Conservation (phyloP, 2,113 vertebrate genomes). For the Gymnogyps californianus region DNA sequence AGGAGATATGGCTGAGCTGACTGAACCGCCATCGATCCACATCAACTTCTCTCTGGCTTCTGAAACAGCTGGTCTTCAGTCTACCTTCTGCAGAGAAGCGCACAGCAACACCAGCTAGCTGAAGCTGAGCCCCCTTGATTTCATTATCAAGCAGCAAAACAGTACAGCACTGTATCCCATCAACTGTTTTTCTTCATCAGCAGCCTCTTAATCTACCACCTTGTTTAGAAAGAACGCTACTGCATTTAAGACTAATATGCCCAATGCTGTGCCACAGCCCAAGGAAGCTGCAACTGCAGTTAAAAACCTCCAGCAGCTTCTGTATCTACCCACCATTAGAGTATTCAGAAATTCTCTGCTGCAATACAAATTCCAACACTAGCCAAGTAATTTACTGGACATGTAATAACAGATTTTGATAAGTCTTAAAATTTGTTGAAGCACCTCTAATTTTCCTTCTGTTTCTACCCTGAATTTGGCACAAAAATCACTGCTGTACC, state of each 20-base stretch:
- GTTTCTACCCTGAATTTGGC: neutral
- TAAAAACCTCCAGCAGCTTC: neutral
- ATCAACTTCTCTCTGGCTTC: neutral
- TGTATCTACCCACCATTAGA: neutral
- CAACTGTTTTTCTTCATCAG: neutral
- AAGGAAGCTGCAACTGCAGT: neutral
- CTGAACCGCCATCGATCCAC: neutral
- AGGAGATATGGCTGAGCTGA: neutral
- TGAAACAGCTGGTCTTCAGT: neutral
- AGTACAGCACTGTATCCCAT: neutral
- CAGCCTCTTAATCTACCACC: neutral
- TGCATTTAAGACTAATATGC: too few relatives aligned
- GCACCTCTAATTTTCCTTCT: neutral
- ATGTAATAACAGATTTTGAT: fast-evolving
- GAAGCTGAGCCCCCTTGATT: neutral
- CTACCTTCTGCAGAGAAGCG: neutral
- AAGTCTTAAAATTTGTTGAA: neutral
- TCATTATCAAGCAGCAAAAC: neutral
- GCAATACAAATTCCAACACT: neutral
- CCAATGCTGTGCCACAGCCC: neutral
- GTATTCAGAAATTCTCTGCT: neutral
- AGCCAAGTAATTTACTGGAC: neutral
- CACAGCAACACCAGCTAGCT: neutral
- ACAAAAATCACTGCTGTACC: neutral
- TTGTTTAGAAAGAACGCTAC: neutral